These are phyloP conservation scores for Entomyzon cyanotis DNA, from an alignment of 2,113 vertebrate genomes.

Conservation along the genomic window DNA sequence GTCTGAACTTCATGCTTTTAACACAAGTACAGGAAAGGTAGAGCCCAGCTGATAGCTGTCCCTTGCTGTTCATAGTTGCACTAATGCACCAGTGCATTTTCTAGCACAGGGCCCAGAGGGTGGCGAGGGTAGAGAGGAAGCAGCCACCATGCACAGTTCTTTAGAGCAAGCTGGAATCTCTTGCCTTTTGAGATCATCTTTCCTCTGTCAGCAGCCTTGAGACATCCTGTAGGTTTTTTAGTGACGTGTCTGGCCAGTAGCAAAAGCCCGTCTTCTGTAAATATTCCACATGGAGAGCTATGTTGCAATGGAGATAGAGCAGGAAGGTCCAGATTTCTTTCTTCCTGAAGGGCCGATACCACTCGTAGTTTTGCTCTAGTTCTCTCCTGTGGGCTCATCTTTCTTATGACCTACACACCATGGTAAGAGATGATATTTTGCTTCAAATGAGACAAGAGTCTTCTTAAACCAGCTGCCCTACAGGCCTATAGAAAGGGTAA, in stretches of 20 bases:
- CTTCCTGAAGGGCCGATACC: background rate
- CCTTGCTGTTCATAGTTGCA: background rate
- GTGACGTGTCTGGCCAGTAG: background rate
- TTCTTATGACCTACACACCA: background rate
- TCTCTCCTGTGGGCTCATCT: background rate
- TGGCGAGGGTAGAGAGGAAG: background rate
- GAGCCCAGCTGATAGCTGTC: background rate
- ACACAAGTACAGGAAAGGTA: background rate
- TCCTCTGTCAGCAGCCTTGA: background rate
- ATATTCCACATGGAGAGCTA: background rate
- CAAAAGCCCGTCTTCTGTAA: background rate
- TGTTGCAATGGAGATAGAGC: background rate
- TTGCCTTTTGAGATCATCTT: background rate
- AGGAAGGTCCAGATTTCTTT: background rate
- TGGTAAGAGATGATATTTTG: background rate
- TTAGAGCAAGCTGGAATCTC: background rate
- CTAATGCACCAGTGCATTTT: background rate
- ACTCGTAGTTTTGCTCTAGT: background rate
- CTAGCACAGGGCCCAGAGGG: background rate
- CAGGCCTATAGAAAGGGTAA: background rate
- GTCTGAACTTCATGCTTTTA: background rate
- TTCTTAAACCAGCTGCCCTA: background rate
- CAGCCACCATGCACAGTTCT: background rate
- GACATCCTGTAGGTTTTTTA: background rate
- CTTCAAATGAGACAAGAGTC: background rate